These are phyloP conservation scores for Ruditapes philippinarum DNA, from an alignment of 1,140 invertebrate species.

Conservation along the genomic window DNA sequence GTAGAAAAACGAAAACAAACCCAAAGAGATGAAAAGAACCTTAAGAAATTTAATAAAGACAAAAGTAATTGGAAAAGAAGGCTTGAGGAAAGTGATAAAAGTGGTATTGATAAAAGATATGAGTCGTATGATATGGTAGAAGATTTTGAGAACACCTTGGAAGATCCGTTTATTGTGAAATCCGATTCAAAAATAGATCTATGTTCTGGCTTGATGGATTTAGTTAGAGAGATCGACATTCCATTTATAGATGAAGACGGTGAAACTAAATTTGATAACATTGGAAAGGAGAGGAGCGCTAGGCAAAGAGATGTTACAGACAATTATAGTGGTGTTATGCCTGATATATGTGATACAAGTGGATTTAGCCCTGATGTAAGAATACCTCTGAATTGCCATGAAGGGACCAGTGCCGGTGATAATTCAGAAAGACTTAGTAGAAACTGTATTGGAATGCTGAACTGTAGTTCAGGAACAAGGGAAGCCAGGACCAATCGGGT, in stretches of 20 bases:
- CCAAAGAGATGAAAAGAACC: neutral
- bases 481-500: neutral
- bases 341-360: too few species aligned
- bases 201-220: constrained; percentile 50
- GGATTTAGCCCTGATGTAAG: neutral
- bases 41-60: neutral
- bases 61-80: neutral
- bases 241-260: constrained; percentile 6
- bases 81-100: neutral
- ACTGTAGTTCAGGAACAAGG: neutral
- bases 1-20: neutral
- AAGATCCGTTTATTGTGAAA: constrained; percentile 50
- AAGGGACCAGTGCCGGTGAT: neutral
- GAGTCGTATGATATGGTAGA: neutral
- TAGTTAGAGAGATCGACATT: constrained; percentile 34
- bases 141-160: neutral
- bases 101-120: neutral
- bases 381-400: neutral
- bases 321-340: too few species aligned
- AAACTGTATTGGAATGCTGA: neutral
- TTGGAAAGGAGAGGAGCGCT: neutral
- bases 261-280: neutral
- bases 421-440: neutral
- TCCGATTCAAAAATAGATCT: neutral
- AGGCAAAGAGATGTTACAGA: neutral